A percentile compares a stretch with the other conserved stretches of the same genome.
Evolutionary conservation across 1,140 invertebrate species (phyloP).

Genomic region (Papilio polytes): DNA sequence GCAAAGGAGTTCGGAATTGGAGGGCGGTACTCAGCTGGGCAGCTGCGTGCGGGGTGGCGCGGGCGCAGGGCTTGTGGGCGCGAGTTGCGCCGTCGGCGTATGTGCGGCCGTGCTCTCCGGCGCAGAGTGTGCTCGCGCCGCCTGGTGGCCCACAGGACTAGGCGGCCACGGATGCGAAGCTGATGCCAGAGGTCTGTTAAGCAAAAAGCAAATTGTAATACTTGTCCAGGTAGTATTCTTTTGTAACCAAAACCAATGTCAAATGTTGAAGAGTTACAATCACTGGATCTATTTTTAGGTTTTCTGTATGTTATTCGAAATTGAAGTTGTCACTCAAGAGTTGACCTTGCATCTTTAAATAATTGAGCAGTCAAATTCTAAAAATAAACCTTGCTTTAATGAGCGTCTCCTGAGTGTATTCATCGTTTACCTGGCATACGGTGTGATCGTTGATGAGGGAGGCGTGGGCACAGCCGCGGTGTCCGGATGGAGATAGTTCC

Average conservation of each 20-base stretch:
- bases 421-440: conserved; percentile 66
- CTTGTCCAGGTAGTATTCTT: no score
- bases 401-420: no score
- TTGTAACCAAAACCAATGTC: no score
- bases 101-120: conserved; percentile 86
- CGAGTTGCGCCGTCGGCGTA: conserved; percentile 69
- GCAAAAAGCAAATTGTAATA: no score
- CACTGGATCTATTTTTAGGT: no score
- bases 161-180: conserved; percentile 88
- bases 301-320: no score
- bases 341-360: no score
- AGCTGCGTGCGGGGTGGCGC: conserved; percentile 71
- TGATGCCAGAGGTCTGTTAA: conserved; percentile 84
- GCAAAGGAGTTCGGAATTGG: conserved; percentile 84
- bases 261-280: no score
- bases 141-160: conserved; percentile 88
- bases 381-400: no score
- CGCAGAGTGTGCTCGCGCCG: conserved; percentile 89
- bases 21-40: conserved; percentile 83
- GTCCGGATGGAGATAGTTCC: conserved; percentile 94
- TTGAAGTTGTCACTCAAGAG: no score
- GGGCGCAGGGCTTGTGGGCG: conserved; percentile 71
- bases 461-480: conserved; percentile 86
- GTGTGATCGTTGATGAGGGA: conserved; percentile 67
- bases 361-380: background rate